Evolutionary conservation across 2,888 invertebrate genomes (phyloP).

Genomic region (Acanthosepion lycidas): DNA sequence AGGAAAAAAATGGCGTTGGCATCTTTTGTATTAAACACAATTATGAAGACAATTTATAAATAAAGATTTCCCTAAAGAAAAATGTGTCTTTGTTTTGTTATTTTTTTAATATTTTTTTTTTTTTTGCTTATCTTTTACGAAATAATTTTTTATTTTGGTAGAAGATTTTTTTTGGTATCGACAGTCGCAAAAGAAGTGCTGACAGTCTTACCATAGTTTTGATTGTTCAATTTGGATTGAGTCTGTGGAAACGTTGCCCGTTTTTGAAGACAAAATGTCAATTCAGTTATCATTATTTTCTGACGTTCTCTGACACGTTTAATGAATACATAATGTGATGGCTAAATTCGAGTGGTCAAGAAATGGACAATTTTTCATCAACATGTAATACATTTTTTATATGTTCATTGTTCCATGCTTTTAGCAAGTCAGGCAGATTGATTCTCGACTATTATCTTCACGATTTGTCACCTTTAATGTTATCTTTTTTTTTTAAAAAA

Average conservation of each 20-base stretch:
- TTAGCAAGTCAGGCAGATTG: not conserved
- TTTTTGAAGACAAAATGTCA: not conserved
- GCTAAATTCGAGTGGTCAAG: not conserved
- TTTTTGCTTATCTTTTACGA: no score
- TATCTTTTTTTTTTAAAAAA: no score
- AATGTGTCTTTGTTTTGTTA: no score
- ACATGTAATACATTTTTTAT: not conserved
- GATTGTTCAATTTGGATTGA: not conserved
- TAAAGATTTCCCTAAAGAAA: no score
- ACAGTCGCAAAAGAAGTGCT: not conserved
- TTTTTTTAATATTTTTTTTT: no score
- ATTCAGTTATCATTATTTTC: not conserved
- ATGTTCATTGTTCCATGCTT: not conserved
- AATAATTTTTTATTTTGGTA: no score
- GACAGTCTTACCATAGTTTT: not conserved
- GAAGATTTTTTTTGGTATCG: not conserved
- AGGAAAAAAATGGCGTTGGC: no score
- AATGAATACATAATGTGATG: not conserved
- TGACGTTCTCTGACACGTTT: not conserved
- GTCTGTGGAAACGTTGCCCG: not conserved
- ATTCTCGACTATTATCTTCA: not conserved
- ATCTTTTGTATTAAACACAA: no score
- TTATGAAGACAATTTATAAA: no score
- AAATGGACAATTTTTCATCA: not conserved
- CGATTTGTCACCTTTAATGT: no score